Conservation (phyloP, 1,140 invertebrate genomes). For the Caerostris darwini region DNA sequence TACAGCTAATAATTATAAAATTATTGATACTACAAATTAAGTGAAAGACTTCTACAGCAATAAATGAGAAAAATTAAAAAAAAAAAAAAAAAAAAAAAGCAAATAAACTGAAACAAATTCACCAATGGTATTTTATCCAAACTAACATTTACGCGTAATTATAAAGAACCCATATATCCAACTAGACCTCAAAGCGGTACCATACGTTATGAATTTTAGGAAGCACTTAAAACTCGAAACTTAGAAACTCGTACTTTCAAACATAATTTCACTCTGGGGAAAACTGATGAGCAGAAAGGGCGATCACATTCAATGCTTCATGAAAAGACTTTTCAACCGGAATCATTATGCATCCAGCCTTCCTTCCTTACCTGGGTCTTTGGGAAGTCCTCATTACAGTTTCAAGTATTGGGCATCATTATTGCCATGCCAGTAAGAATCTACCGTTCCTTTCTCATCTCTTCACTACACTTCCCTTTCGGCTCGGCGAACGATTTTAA, state of each 20-base stretch:
- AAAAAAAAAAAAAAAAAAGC: no score
- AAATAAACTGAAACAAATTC: no score
- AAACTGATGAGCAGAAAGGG: neutral
- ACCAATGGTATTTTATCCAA: no score
- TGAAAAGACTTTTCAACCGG: constrained; percentile 15
- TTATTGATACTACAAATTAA: no score
- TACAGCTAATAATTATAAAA: no score
- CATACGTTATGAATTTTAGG: neutral
- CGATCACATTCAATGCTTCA: constrained; percentile 14
- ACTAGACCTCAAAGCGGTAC: neutral
- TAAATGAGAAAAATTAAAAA: no score
- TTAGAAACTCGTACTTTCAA: neutral
- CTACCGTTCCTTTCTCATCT: neutral
- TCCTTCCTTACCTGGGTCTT: no score
- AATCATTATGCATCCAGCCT: constrained; percentile 12
- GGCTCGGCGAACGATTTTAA: neutral
- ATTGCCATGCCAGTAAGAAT: neutral
- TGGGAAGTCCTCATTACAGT: constrained; percentile 17
- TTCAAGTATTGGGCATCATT: constrained; percentile 41
- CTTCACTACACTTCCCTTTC: constrained; percentile 10
- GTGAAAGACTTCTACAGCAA: no score
- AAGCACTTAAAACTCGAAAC: constrained; percentile 25
- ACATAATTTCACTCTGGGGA: neutral
- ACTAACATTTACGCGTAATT: no score
- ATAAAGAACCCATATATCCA: neutral